A percentile compares a stretch with the other conserved stretches of the same genome.
Evolutionary conservation across 2,113 vertebrate genomes (phyloP).

Genomic region (Mustela lutreola): DNA sequence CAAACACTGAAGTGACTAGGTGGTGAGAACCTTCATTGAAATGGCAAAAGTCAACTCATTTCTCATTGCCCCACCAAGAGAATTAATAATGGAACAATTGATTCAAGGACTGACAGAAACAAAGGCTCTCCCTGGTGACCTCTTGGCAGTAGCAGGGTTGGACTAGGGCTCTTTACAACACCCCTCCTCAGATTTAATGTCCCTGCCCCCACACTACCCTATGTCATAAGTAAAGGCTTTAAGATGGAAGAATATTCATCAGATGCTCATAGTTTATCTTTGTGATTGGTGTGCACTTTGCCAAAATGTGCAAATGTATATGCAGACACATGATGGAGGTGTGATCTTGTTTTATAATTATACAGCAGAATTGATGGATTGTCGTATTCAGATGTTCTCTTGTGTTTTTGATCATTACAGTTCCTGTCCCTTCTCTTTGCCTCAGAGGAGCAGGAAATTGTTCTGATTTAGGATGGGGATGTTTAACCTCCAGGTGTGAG

Average conservation of each 20-base stretch:
- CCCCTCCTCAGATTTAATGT: neutral
- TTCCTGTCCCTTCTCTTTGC: neutral
- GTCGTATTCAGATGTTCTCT: neutral
- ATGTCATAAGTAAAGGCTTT: neutral
- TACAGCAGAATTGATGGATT: neutral
- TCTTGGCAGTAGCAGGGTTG: neutral
- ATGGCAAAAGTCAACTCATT: neutral
- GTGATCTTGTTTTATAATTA: neutral
- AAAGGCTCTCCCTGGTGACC: neutral
- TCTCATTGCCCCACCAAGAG: neutral
- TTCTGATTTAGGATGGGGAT: neutral
- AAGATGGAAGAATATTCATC: neutral
- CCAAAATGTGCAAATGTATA: neutral
- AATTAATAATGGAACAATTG: neutral
- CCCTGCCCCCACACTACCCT: no score
- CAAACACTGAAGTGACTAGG: neutral
- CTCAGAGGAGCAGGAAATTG: neutral
- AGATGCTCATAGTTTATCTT: neutral
- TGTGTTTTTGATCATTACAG: neutral
- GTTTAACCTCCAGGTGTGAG: neutral
- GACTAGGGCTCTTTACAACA: neutral
- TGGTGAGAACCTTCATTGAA: neutral
- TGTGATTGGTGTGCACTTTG: neutral
- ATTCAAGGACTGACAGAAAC: neutral
- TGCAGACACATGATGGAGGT: neutral